These are phyloP conservation scores for Eustalomyia histrio DNA, from an alignment of 2,888 invertebrate species.

Conservation along the genomic window DNA sequence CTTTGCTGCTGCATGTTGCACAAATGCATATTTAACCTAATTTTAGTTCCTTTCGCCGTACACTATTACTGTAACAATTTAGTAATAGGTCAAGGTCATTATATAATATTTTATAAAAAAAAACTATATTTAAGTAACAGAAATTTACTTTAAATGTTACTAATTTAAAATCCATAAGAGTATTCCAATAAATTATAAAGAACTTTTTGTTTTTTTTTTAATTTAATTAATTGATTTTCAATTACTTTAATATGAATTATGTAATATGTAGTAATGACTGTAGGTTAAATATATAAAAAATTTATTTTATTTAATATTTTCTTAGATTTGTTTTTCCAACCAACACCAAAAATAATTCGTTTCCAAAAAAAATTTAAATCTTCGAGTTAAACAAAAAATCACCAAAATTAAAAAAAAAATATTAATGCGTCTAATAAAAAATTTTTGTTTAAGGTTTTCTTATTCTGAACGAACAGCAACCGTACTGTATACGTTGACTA, in stretches of 20 bases:
- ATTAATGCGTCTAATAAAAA: constrained; percentile 23
- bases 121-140: not conserved
- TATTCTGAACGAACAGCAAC: constrained; percentile 72
- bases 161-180: constrained; percentile 13
- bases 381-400: constrained; percentile 42
- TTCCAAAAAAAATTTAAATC: constrained; percentile 11
- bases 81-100: constrained; percentile 76
- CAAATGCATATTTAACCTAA: not conserved
- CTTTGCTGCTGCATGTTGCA: not conserved
- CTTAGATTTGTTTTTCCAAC: not conserved
- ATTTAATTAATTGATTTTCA: not conserved
- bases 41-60: not conserved
- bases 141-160: not conserved
- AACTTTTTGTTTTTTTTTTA: not conserved
- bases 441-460: constrained; percentile 46
- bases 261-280: constrained; percentile 36
- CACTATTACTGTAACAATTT: constrained; percentile 8
- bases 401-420: constrained; percentile 35
- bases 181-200: constrained; percentile 48
- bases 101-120: constrained; percentile 17
- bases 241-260: constrained; percentile 41
- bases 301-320: constrained; percentile 15
- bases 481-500: constrained; percentile 75
- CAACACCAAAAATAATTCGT: constrained; percentile 35
- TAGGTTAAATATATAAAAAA: constrained; percentile 7